These are phyloP conservation scores for Crocidura indochinensis DNA, from an alignment of 2,797 vertebrate species.

Conservation along the genomic window DNA sequence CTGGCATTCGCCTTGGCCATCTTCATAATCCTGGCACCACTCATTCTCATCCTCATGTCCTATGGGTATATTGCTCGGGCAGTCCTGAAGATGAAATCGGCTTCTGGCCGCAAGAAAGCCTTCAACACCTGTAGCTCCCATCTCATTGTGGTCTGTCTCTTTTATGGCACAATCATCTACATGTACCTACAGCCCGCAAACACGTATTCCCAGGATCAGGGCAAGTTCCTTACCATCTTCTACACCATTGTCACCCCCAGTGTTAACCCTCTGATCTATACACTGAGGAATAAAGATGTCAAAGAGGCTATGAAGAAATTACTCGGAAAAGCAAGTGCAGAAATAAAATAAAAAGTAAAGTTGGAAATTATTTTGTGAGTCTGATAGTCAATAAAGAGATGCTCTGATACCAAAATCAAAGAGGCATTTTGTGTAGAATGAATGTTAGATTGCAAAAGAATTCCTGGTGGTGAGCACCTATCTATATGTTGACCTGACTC, in stretches of 20 bases:
- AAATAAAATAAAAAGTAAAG: neutral
- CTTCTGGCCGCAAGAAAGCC: slow-evolving; percentile 68
- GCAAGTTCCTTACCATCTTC: slow-evolving; percentile 83
- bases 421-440: neutral
- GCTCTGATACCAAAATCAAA: neutral
- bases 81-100: slow-evolving; percentile 53
- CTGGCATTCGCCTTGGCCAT: slow-evolving; percentile 77
- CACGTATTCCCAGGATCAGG: slow-evolving; percentile 79
- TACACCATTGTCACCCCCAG: slow-evolving; percentile 82
- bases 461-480: neutral
- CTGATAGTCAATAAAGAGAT: neutral
- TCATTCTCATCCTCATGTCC: slow-evolving; percentile 76
- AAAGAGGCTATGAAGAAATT: slow-evolving; percentile 78
- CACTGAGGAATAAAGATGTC: slow-evolving; percentile 80
- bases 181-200: slow-evolving; percentile 83
- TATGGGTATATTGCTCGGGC: slow-evolving; percentile 54
- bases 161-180: slow-evolving; percentile 81
- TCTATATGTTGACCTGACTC: neutral
- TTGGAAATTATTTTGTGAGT: neutral
- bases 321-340: neutral
- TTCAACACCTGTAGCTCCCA: slow-evolving; percentile 81
- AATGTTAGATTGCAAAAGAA: neutral
- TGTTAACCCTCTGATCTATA: slow-evolving; percentile 81
- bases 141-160: slow-evolving; percentile 72
- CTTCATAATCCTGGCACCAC: slow-evolving; percentile 74